Conservation (phyloP, 2,888 invertebrate genomes). For the Cerceris ruficornis region DNA sequence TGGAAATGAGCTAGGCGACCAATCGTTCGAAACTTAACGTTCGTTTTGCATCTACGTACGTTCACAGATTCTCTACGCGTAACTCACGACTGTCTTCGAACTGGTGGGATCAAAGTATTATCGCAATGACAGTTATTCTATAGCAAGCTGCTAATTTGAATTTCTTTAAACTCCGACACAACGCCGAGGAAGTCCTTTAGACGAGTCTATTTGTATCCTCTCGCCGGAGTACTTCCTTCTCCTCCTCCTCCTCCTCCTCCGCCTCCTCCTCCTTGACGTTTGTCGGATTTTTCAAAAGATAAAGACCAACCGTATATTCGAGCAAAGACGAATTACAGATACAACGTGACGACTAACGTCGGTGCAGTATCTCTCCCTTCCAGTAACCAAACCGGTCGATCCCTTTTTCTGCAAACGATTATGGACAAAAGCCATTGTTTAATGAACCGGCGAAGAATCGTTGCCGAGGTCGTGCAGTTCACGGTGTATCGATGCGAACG, state of each 20-base stretch:
- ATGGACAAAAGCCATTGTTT: neutral
- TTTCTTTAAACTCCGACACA: conserved; percentile 19
- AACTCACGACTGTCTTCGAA: conserved; percentile 29
- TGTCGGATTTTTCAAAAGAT: no score
- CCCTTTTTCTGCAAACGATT: neutral
- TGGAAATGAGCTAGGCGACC: neutral
- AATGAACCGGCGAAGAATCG: neutral
- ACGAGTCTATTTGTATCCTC: neutral
- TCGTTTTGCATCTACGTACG: no score
- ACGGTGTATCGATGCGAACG: conserved; percentile 48
- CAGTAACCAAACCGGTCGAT: no score
- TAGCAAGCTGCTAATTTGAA: conserved; percentile 31
- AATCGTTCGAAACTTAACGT: neutral
- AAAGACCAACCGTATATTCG: no score
- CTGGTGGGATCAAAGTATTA: conserved; percentile 27
- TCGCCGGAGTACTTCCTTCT: no score
- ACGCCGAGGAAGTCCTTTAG: neutral
- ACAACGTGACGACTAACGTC: no score
- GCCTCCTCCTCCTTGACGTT: no score
- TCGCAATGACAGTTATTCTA: conserved; percentile 52
- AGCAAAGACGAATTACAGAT: no score
- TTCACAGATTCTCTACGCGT: no score
- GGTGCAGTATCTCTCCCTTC: no score
- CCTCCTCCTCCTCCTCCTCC: no score
- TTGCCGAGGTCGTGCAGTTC: conserved; percentile 39